phyloP scores from a whole-genome alignment of 2,797 vertebrate genomes.

The Nannoperca australis region DNA sequence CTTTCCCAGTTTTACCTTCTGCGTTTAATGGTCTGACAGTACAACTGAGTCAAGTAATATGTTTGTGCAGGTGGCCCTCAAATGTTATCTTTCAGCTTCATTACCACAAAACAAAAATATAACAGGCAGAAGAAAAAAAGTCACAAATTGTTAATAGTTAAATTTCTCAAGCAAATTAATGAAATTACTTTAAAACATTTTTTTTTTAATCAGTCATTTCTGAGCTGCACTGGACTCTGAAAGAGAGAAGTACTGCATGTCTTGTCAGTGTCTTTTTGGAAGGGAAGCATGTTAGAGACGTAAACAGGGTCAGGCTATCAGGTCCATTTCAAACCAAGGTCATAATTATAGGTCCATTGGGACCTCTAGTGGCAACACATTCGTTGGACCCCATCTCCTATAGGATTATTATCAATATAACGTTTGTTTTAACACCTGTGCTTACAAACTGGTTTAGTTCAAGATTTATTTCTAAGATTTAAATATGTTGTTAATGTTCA shows the following conservation, averaged over 20 bases:
- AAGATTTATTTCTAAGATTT: constrained; percentile 3
- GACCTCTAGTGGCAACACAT: constrained; percentile 83
- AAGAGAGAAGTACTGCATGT: neutral
- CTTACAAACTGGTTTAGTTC: neutral
- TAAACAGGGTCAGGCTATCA: constrained; percentile 49
- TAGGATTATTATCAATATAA: constrained; percentile 31
- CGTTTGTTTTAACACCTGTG: constrained; percentile 9
- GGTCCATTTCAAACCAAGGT: constrained; percentile 68
- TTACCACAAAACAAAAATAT: neutral
- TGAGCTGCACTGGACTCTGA: neutral
- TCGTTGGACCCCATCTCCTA: constrained; percentile 29
- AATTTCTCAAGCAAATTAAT: neutral
- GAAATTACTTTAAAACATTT: no score
- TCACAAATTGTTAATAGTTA: neutral
- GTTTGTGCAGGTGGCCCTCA: neutral
- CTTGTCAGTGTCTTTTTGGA: constrained; percentile 13
- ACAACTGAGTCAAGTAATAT: neutral
- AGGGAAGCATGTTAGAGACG: constrained; percentile 36
- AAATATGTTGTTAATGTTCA: neutral
- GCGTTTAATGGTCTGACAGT: neutral
- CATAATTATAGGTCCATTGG: constrained; percentile 78
- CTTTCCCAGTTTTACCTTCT: neutral
- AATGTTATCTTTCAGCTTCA: neutral
- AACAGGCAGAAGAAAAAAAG: neutral
- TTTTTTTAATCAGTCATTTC: neutral